A percentile compares a stretch with the other conserved stretches of the same genome.
Conservation (phyloP, 2,113 vertebrate genomes). For the Bothrops jararaca region DNA sequence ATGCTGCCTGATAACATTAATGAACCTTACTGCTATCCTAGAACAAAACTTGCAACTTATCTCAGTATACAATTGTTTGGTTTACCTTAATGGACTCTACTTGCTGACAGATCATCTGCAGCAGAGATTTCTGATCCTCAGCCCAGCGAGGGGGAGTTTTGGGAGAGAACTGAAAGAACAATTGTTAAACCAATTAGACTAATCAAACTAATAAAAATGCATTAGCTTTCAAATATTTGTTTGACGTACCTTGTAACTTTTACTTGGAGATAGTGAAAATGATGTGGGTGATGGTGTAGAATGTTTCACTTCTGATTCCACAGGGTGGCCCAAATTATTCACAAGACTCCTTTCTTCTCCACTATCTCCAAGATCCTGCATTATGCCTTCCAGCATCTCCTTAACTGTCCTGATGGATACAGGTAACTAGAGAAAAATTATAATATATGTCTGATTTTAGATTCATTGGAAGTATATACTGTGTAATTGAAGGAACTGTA, state of each 20-base stretch:
- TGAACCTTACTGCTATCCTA: background rate
- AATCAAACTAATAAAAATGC: background rate
- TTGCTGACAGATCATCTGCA: conserved; percentile 93
- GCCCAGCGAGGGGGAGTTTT: conserved; percentile 93
- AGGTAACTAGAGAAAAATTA: conserved; percentile 75
- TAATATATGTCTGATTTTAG: background rate
- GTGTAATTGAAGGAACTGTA: background rate
- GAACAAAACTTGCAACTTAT: background rate
- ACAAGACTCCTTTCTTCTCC: conserved; percentile 74
- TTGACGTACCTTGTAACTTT: conserved; percentile 80
- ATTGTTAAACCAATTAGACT: background rate
- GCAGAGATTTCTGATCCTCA: conserved; percentile 89
- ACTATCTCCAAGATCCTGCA: conserved; percentile 83
- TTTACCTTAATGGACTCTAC: conserved; percentile 93
- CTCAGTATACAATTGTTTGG: background rate
- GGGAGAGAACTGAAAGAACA: conserved; percentile 80
- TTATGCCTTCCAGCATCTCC: conserved; percentile 86
- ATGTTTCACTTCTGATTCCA: conserved; percentile 81
- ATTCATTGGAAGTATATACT: background rate
- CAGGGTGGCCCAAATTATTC: conserved; percentile 68
- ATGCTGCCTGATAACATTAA: background rate
- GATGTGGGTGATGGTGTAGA: conserved; percentile 83
- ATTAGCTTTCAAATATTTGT: background rate
- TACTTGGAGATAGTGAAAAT: conserved; percentile 81
- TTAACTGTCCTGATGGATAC: conserved; percentile 87